These are phyloP conservation scores for Drosophila mercatorum DNA, from an alignment of 2,888 invertebrate species.

Conservation along the genomic window DNA sequence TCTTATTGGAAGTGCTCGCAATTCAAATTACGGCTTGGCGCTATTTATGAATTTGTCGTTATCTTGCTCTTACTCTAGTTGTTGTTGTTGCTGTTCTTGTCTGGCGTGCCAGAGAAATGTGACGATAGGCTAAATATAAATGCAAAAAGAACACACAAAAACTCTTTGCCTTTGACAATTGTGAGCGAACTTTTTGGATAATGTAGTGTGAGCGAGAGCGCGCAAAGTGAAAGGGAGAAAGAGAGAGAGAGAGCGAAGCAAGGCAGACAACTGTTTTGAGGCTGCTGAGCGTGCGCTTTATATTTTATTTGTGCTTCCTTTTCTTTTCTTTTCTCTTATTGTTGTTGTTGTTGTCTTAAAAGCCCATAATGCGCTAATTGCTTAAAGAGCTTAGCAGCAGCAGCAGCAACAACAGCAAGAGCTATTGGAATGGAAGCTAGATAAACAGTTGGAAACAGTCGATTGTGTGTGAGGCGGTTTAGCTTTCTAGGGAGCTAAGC, in stretches of 20 bases:
- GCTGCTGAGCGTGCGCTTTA: conserved; percentile 41
- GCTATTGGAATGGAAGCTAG: conserved; percentile 31
- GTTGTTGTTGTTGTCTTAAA: conserved; percentile 23
- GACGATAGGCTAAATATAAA: conserved; percentile 59
- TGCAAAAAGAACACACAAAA: conserved; percentile 50
- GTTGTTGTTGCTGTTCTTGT: conserved; percentile 11
- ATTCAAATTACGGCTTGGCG: conserved; percentile 64
- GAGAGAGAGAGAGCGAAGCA: conserved; percentile 4
- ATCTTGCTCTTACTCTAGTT: conserved; percentile 34
- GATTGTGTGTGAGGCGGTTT: conserved; percentile 36
- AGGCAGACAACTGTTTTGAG: conserved; percentile 22
- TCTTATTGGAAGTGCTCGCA: conserved; percentile 47
- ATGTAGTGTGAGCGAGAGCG: conserved; percentile 8
- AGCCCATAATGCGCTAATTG: conserved; percentile 57
- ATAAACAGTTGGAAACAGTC: conserved; percentile 38
- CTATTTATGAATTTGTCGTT: conserved; percentile 52
- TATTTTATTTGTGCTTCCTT: conserved; percentile 47
- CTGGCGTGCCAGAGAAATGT: conserved; percentile 32
- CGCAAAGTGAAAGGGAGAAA: conserved; percentile 15
- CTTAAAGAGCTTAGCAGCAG: conserved; percentile 55
- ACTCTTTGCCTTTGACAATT: conserved; percentile 51
- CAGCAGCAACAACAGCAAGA: conserved; percentile 24
- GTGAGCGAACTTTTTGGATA: conserved; percentile 28
- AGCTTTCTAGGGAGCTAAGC: conserved; percentile 70
- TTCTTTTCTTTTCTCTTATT: conserved; percentile 34